A percentile compares a stretch with the other conserved stretches of the same genome.
phyloP scores from a whole-genome alignment of 2,113 vertebrate species.

The Pomatorhinus ruficollis region DNA sequence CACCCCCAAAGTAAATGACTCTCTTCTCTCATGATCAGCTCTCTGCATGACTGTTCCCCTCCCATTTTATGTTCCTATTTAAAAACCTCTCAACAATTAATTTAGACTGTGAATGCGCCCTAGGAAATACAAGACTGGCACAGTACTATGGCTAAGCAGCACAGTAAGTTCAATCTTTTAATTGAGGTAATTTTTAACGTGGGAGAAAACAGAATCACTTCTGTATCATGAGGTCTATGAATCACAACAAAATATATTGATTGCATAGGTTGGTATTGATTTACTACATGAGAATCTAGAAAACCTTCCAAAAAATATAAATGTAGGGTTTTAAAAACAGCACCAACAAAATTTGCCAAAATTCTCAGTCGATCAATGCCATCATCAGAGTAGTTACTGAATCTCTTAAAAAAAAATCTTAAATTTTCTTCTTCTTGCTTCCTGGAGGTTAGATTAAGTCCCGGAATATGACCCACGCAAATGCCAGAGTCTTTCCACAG shows the following conservation, averaged over 20 bases:
- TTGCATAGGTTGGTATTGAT: not conserved
- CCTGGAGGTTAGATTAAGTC: not conserved
- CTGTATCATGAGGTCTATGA: not conserved
- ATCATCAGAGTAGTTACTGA: not conserved
- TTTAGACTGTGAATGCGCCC: not conserved
- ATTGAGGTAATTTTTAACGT: not conserved
- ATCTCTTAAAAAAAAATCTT: not conserved
- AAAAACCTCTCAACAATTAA: not conserved
- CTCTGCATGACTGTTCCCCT: not conserved
- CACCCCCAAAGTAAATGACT: not conserved
- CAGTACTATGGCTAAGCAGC: not conserved
- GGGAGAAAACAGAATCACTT: not conserved
- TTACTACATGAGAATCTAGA: not conserved
- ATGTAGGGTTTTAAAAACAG: not conserved
- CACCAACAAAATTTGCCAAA: not conserved
- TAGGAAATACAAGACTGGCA: not conserved
- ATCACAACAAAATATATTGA: not conserved
- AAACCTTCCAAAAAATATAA: constrained; percentile 12
- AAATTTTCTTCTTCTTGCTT: not conserved
- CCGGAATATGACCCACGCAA: not conserved
- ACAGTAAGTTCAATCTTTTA: not conserved
- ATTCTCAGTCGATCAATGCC: not conserved
- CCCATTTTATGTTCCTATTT: not conserved
- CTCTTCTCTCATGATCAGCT: not conserved
- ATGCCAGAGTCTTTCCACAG: not conserved